Conservation (phyloP, 2,113 vertebrate species). For the Erinaceus europaeus region DNA sequence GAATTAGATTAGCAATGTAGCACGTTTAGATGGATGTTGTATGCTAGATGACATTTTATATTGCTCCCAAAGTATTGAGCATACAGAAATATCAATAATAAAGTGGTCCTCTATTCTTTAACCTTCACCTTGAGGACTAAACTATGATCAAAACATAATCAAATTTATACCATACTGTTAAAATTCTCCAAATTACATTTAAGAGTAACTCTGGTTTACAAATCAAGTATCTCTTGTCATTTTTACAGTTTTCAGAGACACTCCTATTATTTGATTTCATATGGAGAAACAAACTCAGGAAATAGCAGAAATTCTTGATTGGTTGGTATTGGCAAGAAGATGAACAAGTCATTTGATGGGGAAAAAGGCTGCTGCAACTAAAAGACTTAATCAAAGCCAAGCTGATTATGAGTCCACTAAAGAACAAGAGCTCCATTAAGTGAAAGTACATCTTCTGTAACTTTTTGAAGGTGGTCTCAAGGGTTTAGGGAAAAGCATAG, state of each 20-base stretch:
- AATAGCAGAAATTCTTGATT: not conserved
- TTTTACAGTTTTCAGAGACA: not conserved
- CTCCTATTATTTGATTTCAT: constrained; percentile 13
- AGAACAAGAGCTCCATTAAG: not conserved
- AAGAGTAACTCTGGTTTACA: not conserved
- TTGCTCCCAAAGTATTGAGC: not conserved
- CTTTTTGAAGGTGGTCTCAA: not conserved
- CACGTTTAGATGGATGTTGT: not conserved
- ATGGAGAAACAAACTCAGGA: not conserved
- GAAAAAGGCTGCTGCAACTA: not conserved
- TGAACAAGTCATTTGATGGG: not conserved
- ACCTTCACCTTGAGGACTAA: not conserved
- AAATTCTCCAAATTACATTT: constrained; percentile 9
- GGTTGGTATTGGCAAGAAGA: not conserved
- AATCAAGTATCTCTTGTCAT: not conserved
- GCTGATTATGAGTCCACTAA: not conserved
- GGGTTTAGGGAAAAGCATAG: not conserved
- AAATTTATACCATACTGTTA: not conserved
- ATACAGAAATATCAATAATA: not conserved
- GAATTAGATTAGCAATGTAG: not conserved
- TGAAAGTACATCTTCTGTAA: not conserved
- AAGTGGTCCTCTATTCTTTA: not conserved
- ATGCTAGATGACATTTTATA: not conserved
- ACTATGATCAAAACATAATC: not conserved
- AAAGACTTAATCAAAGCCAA: not conserved